Conservation (phyloP, 1,140 invertebrate genomes). For the Zaprionus vittiger region DNA sequence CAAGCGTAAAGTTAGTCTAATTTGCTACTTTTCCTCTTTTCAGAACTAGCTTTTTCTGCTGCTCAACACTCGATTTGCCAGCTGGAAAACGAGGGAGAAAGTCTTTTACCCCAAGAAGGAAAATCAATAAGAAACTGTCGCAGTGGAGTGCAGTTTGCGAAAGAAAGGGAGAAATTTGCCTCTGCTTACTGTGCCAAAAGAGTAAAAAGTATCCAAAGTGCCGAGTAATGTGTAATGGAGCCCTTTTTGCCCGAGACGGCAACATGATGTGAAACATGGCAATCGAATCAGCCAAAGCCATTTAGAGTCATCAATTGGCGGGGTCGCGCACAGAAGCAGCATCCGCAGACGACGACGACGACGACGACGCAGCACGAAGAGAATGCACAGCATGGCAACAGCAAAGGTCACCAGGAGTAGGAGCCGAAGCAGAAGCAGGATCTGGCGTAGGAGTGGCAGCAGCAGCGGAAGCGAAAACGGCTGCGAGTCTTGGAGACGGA, state of each 20-base stretch:
- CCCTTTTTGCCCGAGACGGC: constrained; percentile 74
- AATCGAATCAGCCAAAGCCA: constrained; percentile 81
- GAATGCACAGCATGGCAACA: constrained; percentile 64
- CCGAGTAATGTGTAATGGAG: constrained; percentile 81
- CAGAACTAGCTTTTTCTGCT: constrained; percentile 15
- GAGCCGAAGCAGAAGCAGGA: constrained; percentile 26
- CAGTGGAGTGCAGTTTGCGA: constrained; percentile 17
- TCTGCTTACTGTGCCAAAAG: constrained; percentile 47
- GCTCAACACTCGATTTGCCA: constrained; percentile 11
- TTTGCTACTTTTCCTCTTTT: neutral
- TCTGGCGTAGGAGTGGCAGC: constrained; percentile 19
- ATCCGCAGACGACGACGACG: constrained; percentile 2
- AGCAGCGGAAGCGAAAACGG: constrained; percentile 4
- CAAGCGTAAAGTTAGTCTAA: constrained; percentile 30
- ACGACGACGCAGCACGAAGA: constrained; percentile 36
- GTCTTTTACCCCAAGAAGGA: constrained; percentile 10
- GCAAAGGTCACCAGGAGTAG: constrained; percentile 28
- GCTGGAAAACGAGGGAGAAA: constrained; percentile 12
- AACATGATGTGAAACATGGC: constrained; percentile 82
- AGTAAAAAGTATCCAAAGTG: constrained; percentile 64
- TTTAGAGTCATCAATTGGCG: constrained; percentile 81
- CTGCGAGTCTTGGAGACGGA: constrained; percentile 6
- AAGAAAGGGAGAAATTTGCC: constrained; percentile 35
- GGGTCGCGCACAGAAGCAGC: constrained; percentile 48
- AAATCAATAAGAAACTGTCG: constrained; percentile 45